A percentile compares a stretch with the other conserved stretches of the same genome.
Conservation (phyloP, 2,888 invertebrate genomes). For the Drosophila macrothrix region DNA sequence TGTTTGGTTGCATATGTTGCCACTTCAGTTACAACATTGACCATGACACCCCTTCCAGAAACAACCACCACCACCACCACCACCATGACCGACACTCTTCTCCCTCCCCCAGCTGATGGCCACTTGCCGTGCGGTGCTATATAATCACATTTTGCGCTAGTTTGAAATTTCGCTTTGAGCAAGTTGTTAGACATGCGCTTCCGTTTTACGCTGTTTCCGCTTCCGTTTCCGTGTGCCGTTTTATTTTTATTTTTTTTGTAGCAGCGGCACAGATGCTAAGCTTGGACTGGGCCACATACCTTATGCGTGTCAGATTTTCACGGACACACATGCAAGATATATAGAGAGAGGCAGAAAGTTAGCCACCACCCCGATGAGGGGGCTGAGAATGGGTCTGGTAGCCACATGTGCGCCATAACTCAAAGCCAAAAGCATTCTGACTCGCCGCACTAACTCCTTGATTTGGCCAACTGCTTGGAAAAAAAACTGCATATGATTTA, state of each 20-base stretch:
- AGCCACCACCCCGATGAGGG: background rate
- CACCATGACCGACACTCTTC: background rate
- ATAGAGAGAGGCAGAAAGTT: slow-evolving; percentile 5
- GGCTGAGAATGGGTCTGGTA: slow-evolving; percentile 17
- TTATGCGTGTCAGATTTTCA: slow-evolving; percentile 79
- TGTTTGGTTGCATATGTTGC: slow-evolving; percentile 39
- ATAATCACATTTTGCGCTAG: slow-evolving; percentile 56
- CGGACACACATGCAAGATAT: slow-evolving; percentile 60
- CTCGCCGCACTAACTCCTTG: background rate
- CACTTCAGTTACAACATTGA: slow-evolving; percentile 10
- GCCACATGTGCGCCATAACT: slow-evolving; percentile 75
- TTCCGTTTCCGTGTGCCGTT: slow-evolving; percentile 42
- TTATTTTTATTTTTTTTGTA: slow-evolving; percentile 23
- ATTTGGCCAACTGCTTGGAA: slow-evolving; percentile 41
- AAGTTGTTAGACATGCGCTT: slow-evolving; percentile 79
- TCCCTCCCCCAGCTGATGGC: slow-evolving; percentile 39
- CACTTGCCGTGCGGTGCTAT: slow-evolving; percentile 59
- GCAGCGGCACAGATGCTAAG: slow-evolving; percentile 13
- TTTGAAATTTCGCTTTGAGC: slow-evolving; percentile 58
- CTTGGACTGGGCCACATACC: slow-evolving; percentile 38
- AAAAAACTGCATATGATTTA: slow-evolving; percentile 39
- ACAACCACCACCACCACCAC: background rate
- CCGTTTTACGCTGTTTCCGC: slow-evolving; percentile 72
- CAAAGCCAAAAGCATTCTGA: slow-evolving; percentile 48
- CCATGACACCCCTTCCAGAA: background rate